phyloP scores from a whole-genome alignment of 2,888 invertebrate genomes.

The Acleris cristana region DNA sequence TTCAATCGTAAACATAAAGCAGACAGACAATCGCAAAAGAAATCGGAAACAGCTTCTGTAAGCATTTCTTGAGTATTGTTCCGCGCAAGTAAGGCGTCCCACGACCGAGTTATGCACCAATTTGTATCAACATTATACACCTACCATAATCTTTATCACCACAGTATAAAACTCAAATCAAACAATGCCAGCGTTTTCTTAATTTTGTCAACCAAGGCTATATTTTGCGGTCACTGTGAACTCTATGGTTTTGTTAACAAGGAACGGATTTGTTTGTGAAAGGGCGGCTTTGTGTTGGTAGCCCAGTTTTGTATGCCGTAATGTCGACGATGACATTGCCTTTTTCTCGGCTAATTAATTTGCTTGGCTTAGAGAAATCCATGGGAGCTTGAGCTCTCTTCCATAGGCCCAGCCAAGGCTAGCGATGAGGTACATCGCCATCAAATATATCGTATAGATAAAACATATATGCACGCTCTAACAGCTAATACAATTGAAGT shows the following conservation, averaged over 20 bases:
- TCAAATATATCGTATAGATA: background rate
- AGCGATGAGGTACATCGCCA: background rate
- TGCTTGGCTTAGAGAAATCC: slow-evolving; percentile 68
- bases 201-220: slow-evolving; percentile 15
- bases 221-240: slow-evolving; percentile 9
- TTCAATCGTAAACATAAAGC: slow-evolving; percentile 39
- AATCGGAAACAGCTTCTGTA: slow-evolving; percentile 46
- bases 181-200: background rate
- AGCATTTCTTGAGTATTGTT: slow-evolving; percentile 57
- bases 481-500: too few species aligned
- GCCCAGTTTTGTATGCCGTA: slow-evolving; percentile 63
- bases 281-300: slow-evolving; percentile 43
- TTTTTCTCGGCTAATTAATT: slow-evolving; percentile 67
- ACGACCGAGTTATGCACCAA: slow-evolving; percentile 48
- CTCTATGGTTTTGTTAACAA: slow-evolving; percentile 16
- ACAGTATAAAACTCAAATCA: slow-evolving; percentile 16
- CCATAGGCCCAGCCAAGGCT: slow-evolving; percentile 33
- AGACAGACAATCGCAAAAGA: slow-evolving; percentile 44
- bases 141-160: slow-evolving; percentile 24
- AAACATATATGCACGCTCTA: too few species aligned
- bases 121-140: slow-evolving; percentile 18
- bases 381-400: slow-evolving; percentile 51
- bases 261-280: slow-evolving; percentile 29
- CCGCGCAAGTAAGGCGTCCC: slow-evolving; percentile 54
- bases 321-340: slow-evolving; percentile 64